These are phyloP conservation scores for Pyrocephalus nanus DNA, from an alignment of 2,797 vertebrate genomes.

Conservation along the genomic window DNA sequence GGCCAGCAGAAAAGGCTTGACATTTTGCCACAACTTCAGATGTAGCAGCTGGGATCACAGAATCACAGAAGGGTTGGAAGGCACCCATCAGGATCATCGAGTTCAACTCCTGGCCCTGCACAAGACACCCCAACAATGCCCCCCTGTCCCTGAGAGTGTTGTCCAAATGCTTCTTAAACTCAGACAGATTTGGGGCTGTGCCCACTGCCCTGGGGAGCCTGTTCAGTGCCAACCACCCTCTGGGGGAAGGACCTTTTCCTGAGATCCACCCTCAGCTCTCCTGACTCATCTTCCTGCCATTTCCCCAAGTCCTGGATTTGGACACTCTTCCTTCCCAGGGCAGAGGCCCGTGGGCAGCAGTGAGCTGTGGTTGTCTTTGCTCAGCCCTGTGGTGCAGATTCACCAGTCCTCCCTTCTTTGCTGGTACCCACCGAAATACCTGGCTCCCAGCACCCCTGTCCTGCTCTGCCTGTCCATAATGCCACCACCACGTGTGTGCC, in stretches of 20 bases:
- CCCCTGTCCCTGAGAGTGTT: background rate
- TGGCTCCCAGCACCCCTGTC: background rate
- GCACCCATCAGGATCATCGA: background rate
- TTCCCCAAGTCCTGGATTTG: background rate
- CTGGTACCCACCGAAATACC: accelerated
- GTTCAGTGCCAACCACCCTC: background rate
- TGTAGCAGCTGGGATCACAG: background rate
- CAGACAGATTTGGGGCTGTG: background rate
- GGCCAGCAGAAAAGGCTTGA: background rate
- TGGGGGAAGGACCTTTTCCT: background rate
- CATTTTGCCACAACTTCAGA: accelerated
- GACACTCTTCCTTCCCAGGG: background rate
- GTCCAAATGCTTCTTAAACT: background rate
- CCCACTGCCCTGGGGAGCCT: background rate
- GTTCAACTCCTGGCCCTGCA: background rate
- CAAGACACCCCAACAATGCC: background rate
- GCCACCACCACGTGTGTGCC: accelerated
- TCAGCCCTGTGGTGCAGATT: accelerated
- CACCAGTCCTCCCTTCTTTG: accelerated
- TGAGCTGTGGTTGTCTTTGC: background rate
- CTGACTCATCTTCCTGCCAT: background rate
- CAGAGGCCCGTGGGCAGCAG: background rate
- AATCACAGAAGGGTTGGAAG: background rate
- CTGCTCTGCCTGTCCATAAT: background rate
- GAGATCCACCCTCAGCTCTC: background rate